These are phyloP conservation scores for Pammene aurita DNA, from an alignment of 2,888 invertebrate species.

Conservation along the genomic window DNA sequence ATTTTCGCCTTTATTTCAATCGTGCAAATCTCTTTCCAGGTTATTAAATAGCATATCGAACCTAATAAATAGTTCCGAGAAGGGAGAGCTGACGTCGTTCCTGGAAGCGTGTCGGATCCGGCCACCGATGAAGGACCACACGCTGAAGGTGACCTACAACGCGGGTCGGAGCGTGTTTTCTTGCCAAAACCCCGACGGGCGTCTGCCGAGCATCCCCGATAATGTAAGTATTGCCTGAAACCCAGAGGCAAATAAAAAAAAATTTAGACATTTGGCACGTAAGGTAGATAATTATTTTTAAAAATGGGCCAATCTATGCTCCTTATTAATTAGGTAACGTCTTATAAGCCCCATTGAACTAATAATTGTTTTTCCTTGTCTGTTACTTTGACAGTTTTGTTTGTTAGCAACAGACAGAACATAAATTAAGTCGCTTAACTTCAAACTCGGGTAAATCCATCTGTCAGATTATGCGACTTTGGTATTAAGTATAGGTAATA, in stretches of 20 bases:
- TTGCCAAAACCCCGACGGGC: slow-evolving; percentile 90
- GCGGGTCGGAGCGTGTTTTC: slow-evolving; percentile 72
- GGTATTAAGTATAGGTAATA: too few relatives aligned
- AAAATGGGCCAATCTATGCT: too few relatives aligned
- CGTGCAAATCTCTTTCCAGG: slow-evolving; percentile 66
- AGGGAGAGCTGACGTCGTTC: slow-evolving; percentile 67
- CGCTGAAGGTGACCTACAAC: slow-evolving; percentile 69
- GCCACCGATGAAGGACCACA: slow-evolving; percentile 73
- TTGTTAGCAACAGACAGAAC: too few relatives aligned
- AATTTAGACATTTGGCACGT: too few relatives aligned
- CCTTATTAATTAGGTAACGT: too few relatives aligned
- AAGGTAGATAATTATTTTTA: too few relatives aligned
- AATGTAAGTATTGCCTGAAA: slow-evolving; percentile 87
- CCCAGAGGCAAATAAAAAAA: background rate
- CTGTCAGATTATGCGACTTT: too few relatives aligned
- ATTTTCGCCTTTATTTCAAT: background rate
- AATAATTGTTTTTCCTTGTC: too few relatives aligned
- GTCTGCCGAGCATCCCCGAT: slow-evolving; percentile 96
- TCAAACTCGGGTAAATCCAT: too few relatives aligned
- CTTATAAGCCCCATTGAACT: too few relatives aligned
- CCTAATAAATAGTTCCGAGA: slow-evolving; percentile 83
- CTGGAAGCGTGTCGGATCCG: slow-evolving; percentile 71
- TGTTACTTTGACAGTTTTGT: too few relatives aligned
- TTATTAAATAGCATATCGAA: slow-evolving; percentile 92
- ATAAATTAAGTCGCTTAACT: too few relatives aligned